Percentiles rank a stretch among this genome's conserved stretches.
These are phyloP conservation scores for Drosophila tani DNA, from an alignment of 1,140 invertebrate genomes.

Conservation along the genomic window DNA sequence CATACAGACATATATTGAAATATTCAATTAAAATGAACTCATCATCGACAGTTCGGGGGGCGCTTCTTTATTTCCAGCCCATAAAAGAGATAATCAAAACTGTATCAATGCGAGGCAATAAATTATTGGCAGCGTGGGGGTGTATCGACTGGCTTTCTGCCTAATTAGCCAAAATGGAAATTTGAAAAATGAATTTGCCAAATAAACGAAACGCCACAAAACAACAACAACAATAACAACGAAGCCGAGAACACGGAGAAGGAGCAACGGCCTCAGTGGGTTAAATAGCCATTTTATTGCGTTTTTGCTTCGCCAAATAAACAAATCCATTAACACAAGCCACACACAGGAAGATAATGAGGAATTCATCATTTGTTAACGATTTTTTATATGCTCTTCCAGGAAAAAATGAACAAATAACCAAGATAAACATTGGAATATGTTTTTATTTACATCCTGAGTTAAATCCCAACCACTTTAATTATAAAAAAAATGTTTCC, in stretches of 20 bases:
- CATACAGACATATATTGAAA: conserved; percentile 35
- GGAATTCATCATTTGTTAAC: neutral
- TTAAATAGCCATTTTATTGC: conserved; percentile 19
- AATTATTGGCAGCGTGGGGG: conserved; percentile 50
- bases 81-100: conserved; percentile 49
- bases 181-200: conserved; percentile 63
- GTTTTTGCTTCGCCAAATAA: conserved; percentile 23
- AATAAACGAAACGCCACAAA: conserved; percentile 29
- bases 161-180: conserved; percentile 70
- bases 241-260: conserved; percentile 9
- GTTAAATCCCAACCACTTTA: neutral
- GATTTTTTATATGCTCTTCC: neutral
- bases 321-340: conserved; percentile 31
- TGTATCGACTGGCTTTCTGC: conserved; percentile 46
- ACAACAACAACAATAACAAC: neutral
- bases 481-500: neutral
- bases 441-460: neutral
- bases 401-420: neutral
- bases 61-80: conserved; percentile 17
- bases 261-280: conserved; percentile 29
- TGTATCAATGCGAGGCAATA: conserved; percentile 49
- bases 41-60: conserved; percentile 43
- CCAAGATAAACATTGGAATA: neutral
- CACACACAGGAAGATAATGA: conserved; percentile 18
- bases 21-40: conserved; percentile 62